Evolutionary conservation across 2,113 vertebrate genomes (phyloP).

Genomic region (Echinops telfairi): DNA sequence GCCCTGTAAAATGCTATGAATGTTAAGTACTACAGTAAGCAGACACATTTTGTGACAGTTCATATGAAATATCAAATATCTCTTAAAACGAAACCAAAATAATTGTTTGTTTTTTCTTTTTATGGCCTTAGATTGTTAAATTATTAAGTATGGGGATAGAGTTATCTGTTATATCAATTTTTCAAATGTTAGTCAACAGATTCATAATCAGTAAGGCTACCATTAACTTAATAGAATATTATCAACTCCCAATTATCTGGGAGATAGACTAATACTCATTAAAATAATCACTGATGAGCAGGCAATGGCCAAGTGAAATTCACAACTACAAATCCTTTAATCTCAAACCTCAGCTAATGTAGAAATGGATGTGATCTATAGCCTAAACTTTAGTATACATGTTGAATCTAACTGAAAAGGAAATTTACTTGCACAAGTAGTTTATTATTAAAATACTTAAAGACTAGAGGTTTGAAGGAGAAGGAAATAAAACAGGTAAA

Average conservation of each 20-base stretch:
- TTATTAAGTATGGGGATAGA: neutral
- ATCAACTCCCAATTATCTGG: neutral
- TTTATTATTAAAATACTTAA: constrained; percentile 49
- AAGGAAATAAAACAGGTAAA: neutral
- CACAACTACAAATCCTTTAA: constrained; percentile 44
- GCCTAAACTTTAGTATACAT: neutral
- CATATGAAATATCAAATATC: constrained; percentile 18
- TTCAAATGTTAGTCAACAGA: constrained; percentile 11
- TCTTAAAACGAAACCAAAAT: constrained; percentile 60
- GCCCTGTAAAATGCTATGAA: constrained; percentile 57
- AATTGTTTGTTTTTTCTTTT: neutral
- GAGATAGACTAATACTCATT: constrained; percentile 26
- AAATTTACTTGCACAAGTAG: constrained; percentile 23
- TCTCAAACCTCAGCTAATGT: constrained; percentile 34
- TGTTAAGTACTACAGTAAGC: neutral
- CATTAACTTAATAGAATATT: neutral
- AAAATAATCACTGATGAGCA: constrained; percentile 55
- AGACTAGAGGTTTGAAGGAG: neutral
- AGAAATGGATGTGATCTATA: constrained; percentile 47
- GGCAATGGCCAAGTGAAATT: constrained; percentile 13
- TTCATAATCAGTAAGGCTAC: neutral
- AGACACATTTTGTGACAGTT: constrained; percentile 27
- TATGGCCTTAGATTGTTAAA: neutral
- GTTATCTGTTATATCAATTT: neutral
- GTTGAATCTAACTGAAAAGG: constrained; percentile 36